Conservation (phyloP, 2,888 invertebrate genomes). For the Microplitis manilae region DNA sequence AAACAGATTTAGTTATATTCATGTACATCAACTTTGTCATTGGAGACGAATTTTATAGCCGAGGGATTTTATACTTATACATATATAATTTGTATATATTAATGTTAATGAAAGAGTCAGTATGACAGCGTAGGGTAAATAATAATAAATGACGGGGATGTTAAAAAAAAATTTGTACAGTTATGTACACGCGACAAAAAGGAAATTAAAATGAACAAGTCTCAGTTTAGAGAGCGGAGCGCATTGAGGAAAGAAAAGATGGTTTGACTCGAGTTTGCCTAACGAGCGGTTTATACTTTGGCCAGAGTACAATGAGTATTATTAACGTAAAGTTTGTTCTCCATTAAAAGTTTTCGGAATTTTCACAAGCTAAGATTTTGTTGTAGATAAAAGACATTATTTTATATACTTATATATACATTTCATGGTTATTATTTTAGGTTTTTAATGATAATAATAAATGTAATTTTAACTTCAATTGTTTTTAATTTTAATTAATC, state of each 20-base stretch:
- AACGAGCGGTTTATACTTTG: slow-evolving; percentile 34
- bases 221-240: neutral
- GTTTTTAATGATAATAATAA: neutral
- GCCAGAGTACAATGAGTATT: slow-evolving; percentile 53
- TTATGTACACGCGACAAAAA: neutral
- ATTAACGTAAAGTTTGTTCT: slow-evolving; percentile 53
- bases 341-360: slow-evolving; percentile 33
- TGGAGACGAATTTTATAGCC: neutral
- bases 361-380: neutral
- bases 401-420: neutral
- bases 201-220: neutral
- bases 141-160: slow-evolving; percentile 10
- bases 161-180: neutral
- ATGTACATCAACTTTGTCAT: slow-evolving; percentile 21
- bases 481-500: too few relatives aligned
- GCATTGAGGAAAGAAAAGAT: slow-evolving; percentile 25
- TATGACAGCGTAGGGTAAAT: neutral
- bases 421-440: neutral
- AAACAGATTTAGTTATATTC: slow-evolving; percentile 36
- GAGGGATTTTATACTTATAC: neutral
- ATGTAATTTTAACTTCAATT: neutral
- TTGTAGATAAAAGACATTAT: neutral
- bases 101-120: slow-evolving; percentile 15
- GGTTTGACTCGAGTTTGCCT: slow-evolving; percentile 27
- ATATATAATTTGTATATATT: neutral